Base-by-base conservation (phyloP, 2,888 invertebrate species). In the Hedya salicella region DNA sequence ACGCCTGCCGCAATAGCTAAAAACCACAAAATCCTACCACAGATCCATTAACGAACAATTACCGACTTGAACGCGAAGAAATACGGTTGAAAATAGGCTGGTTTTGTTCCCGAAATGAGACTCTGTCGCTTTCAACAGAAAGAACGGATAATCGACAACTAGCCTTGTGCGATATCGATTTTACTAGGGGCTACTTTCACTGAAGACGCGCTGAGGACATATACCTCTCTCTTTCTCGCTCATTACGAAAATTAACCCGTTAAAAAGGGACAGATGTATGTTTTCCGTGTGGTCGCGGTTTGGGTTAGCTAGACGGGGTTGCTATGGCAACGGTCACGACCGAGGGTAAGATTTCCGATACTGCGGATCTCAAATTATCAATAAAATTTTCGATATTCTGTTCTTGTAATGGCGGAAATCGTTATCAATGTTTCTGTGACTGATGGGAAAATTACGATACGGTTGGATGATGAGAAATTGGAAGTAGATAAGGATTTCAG, bases 111-210 rank as follows among this genome's bases (percentile, higher is more conserved):
- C 50, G 67, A 36, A 68, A 75, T 76, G 77, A 72, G 75, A 69
- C 71, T 60, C 13, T 72, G 68, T 71, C 64, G 50, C 61, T 62
- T 30, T 63, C 48, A 16, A 13, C 42, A 46, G 54, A 69, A 70
- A 67, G 69, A 86, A 82, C 87, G 87, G 89, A 89, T 91, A 91
- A 92, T 92, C 92, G 92, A 92, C 92, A 89, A 83, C 87, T 88
- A 92, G 92, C 92, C 92, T 92, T 92, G 92, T 88, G 91, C 89
- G 91, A 92, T 92, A 93, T 93, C 92, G 92, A 93, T 93, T 92
- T 92, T 91, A 86, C 85, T 80, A 76, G 79, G 82, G 79, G 82
- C 83, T 77, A 81, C 81, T 84, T 84, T 84, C 77, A 76, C 75
- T 75, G 67, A 74, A 78, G 59, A 75, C 79, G 78, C 73, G 82